A percentile compares a stretch with the other conserved stretches of the same genome.
These are phyloP conservation scores for Lindbergichthys nudifrons DNA, from an alignment of 2,797 vertebrate species.

Conservation along the genomic window DNA sequence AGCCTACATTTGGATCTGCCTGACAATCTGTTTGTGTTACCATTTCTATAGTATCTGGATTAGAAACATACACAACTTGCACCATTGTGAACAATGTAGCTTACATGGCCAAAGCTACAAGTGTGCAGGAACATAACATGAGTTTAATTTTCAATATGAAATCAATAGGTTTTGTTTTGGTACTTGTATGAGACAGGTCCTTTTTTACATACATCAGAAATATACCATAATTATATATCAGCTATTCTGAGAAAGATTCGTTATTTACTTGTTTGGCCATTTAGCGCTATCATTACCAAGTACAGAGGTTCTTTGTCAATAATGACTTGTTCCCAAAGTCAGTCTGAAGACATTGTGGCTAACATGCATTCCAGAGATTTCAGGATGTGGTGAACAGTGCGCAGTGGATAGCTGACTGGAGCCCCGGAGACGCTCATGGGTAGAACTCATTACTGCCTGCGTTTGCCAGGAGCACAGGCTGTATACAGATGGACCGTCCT, in stretches of 20 bases:
- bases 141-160: neutral
- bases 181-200: neutral
- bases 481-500: constrained; percentile 73
- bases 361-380: constrained; percentile 80
- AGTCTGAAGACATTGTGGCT: constrained; percentile 70
- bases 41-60: neutral
- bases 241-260: constrained; percentile 40
- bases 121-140: constrained; percentile 15
- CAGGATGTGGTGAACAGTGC: constrained; percentile 81
- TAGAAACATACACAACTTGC: neutral
- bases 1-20: neutral
- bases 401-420: constrained; percentile 64
- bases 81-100: neutral
- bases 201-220: too few relatives aligned
- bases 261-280: constrained; percentile 39
- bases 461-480: constrained; percentile 71
- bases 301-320: constrained; percentile 79
- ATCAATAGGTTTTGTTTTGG: constrained; percentile 3
- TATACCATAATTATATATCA: too few relatives aligned
- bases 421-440: constrained; percentile 59
- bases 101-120: neutral
- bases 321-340: constrained; percentile 65
- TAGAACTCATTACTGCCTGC: constrained; percentile 75
- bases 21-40: neutral
- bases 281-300: constrained; percentile 47